These are phyloP conservation scores for Lasius platythorax DNA, from an alignment of 2,888 invertebrate species.

Conservation along the genomic window DNA sequence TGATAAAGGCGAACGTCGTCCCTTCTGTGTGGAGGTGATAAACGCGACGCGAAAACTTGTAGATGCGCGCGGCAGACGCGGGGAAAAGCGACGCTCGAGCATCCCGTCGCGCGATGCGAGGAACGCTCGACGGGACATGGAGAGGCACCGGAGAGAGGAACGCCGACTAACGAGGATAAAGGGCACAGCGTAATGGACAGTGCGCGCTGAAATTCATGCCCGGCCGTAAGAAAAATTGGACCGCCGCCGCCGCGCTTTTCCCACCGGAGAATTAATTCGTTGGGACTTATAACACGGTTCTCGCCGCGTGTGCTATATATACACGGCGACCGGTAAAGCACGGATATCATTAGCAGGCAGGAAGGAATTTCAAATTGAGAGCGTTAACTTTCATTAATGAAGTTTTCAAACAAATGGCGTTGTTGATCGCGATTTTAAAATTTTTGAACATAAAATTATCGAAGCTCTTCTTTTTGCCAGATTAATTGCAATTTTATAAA, in stretches of 20 bases:
- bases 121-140: conserved; percentile 40
- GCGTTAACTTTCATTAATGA: conserved; percentile 32
- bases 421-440: conserved; percentile 20
- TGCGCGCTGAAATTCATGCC: conserved; percentile 72
- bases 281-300: conserved; percentile 44
- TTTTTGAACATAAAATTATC: conserved; percentile 14
- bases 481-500: neutral
- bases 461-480: neutral
- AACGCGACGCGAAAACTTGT: conserved; percentile 67
- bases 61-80: conserved; percentile 33
- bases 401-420: conserved; percentile 23
- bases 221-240: conserved; percentile 72
- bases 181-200: conserved; percentile 72
- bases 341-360: conserved; percentile 27
- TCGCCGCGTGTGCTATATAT: conserved; percentile 13
- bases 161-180: conserved; percentile 75
- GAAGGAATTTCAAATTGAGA: conserved; percentile 27
- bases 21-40: conserved; percentile 74
- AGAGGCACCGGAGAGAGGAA: conserved; percentile 43
- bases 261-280: conserved; percentile 59
- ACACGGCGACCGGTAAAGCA: conserved; percentile 25
- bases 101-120: conserved; percentile 40
- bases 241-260: conserved; percentile 16
- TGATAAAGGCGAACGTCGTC: conserved; percentile 76
- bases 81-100: conserved; percentile 20